Base-by-base conservation (phyloP, 2,888 invertebrate genomes). In the Morpho helenor region DNA sequence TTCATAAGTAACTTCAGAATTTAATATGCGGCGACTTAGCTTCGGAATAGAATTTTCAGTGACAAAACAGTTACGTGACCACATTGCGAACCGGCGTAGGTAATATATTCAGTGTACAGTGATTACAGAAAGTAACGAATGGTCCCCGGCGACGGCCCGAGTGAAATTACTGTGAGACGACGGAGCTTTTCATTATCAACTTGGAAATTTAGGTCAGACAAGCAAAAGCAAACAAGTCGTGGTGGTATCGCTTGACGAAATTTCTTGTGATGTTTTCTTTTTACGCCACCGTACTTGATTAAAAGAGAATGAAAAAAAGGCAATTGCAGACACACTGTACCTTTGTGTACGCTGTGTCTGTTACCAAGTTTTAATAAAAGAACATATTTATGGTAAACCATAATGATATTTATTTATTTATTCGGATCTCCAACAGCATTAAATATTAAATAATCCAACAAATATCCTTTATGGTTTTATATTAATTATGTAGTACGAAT, bases 131-230 rank as follows among this genome's bases (percentile, higher is more conserved):
- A 78, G 82, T 83, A 81, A 82, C 79, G 82, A 79, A 79, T 76
- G 72, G 69, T 73, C 71, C 75, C 75, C 70, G 66, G 74, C 75
- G 77, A 73, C 74, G 72, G 77, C 79, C 80, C 78, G 77, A 79
- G 80, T 79, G 71, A 79, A 83, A 87, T 86, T 82, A 82, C 77
- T 74, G 69, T 43, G 58, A 76, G 75, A 75, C 77, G 73, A 73
- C 74, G 72, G 69, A 78, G 81, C 80, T 84, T 86, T 86, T 85
- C 85, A 87, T 87, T 87, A 85, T 82, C 82, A 84, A 84, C 80
- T 81, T 75, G 81, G 79, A 78, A 80, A 85, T 84, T 80, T 81
- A 80, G 82, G 80, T 70, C 84, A 80, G 74, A 71, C 76, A 68
- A 61, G 64, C 59, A 57, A 66, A 56, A 61, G 68, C 69, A 70